These are phyloP conservation scores for Choloepus didactylus DNA, from an alignment of 2,797 vertebrate species.

Conservation along the genomic window DNA sequence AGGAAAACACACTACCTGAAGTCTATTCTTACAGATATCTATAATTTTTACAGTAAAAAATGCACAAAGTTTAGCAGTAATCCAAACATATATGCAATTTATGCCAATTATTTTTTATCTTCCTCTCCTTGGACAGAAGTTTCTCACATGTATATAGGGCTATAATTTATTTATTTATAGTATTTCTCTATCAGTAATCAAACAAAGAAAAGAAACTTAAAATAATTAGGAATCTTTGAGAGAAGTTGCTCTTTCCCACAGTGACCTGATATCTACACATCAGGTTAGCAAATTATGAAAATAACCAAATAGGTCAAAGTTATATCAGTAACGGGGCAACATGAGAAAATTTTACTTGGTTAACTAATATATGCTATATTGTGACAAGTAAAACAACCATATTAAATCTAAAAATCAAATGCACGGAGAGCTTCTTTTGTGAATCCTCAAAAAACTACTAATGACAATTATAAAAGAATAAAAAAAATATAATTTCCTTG, in stretches of 20 bases:
- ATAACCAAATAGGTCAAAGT: background rate
- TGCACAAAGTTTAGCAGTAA: background rate
- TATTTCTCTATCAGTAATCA: background rate
- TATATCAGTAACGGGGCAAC: background rate
- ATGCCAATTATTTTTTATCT: constrained; percentile 5
- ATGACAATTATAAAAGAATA: background rate
- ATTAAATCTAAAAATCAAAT: constrained; percentile 37
- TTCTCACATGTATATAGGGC: background rate
- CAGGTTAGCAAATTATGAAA: background rate
- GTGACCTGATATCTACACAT: background rate
- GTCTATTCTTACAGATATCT: background rate
- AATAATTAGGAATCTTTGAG: background rate
- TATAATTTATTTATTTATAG: background rate
- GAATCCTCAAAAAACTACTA: constrained; percentile 19
- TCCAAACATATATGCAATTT: background rate
- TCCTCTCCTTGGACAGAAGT: constrained; percentile 37
- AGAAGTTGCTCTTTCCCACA: background rate
- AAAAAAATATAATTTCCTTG: background rate
- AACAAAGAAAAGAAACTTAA: constrained; percentile 20
- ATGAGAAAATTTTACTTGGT: background rate
- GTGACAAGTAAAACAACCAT: constrained; percentile 20
- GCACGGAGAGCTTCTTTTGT: background rate
- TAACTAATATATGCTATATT: background rate
- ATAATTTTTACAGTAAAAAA: background rate
- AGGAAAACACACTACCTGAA: constrained; percentile 1